Conservation (phyloP, 1,140 invertebrate genomes). For the Leptonema lineaticorne region DNA sequence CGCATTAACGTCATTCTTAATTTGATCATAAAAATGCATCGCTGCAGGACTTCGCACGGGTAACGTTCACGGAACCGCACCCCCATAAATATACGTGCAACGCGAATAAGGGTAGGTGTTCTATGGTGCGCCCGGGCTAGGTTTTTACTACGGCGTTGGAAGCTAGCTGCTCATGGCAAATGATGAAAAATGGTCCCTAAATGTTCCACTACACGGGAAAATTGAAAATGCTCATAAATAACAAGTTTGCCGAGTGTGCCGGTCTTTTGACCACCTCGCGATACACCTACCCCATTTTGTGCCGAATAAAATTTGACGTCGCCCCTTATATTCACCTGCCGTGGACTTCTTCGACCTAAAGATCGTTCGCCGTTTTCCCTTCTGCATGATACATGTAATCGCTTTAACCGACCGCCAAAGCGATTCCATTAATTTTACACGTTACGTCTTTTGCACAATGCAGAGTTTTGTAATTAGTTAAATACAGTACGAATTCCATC, state of each 20-base stretch:
- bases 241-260: conserved; percentile 38
- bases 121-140: conserved; percentile 7
- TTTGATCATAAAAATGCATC: conserved; percentile 18
- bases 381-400: no score
- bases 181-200: conserved; percentile 42
- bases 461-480: no score
- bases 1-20: neutral
- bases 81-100: neutral
- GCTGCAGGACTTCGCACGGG: neutral
- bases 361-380: no score
- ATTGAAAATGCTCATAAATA: conserved; percentile 42
- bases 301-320: neutral
- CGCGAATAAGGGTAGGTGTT: neutral
- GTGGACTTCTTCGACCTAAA: neutral
- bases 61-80: neutral
- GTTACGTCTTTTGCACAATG: no score
- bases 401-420: no score
- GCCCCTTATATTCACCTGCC: conserved; percentile 3
- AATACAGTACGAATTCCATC: no score
- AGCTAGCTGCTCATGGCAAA: conserved; percentile 31
- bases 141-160: no score
- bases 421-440: no score
- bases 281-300: conserved; percentile 4
- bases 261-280: neutral
- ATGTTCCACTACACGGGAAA: conserved; percentile 38